A percentile compares a stretch with the other conserved stretches of the same genome.
Evolutionary conservation across 2,888 invertebrate genomes (phyloP).

Genomic region (Tridacna crocea): DNA sequence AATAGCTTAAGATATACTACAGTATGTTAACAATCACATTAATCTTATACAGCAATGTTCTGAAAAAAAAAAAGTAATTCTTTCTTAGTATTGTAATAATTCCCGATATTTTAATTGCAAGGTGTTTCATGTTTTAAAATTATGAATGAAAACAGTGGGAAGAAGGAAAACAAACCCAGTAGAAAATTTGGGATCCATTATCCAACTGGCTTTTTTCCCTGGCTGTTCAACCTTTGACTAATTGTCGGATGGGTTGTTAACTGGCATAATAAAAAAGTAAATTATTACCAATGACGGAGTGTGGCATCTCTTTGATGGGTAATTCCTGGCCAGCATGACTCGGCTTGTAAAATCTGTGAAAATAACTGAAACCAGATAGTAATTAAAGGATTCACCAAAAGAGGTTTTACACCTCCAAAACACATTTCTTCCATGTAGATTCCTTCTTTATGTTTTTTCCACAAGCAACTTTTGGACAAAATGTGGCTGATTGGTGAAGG

Average conservation of each 20-base stretch:
- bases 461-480: no score
- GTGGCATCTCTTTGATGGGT: constrained; percentile 44
- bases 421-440: no score
- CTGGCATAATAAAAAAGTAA: constrained; percentile 26
- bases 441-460: no score
- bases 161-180: neutral
- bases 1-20: no score
- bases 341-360: neutral
- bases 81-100: no score
- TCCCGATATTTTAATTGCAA: no score
- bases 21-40: no score
- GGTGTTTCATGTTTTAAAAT: no score
- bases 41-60: no score
- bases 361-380: constrained; percentile 25
- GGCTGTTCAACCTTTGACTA: constrained; percentile 25
- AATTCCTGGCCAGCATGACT: constrained; percentile 27
- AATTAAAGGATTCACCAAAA: constrained; percentile 17
- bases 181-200: constrained; percentile 20
- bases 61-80: no score
- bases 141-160: neutral
- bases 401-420: neutral
- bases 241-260: constrained; percentile 24
- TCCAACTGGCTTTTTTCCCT: neutral
- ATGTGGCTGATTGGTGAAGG: no score
- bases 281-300: constrained; percentile 27